Base-by-base conservation (phyloP, 2,113 vertebrate genomes). In the Ammodytes marinus region DNA sequence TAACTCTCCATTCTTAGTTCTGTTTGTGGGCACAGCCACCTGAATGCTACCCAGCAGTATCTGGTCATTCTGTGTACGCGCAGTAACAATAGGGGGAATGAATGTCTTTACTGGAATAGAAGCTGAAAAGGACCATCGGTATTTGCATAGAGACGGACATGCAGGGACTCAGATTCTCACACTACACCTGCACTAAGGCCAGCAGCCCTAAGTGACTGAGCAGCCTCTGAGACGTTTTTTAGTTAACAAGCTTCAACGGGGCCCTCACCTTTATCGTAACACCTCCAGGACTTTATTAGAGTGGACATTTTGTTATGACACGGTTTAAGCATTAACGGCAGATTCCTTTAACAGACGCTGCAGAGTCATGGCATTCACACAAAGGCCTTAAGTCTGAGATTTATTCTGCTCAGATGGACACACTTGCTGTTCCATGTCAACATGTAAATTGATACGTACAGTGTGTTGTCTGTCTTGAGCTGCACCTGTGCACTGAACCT, bases 201-300 rank as follows among this genome's bases (percentile, higher is more conserved):
- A 65, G 53, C 72, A 65, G 53, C 54, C 15, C 15, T 81, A 87
- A 87, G 90, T 87, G 74, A 79, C 83, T 73, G 39, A 88, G 77
- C 86, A 88, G 90, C 80, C 77, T 19, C 47, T 27, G 82, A 45
- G 58, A 86, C 84, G 27, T 27, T 27, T 78, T 78, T 60, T 6
- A 57, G 47, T 82, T 88, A 87, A 88, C 77, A 82, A 82, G 80
- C 67, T 54, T 82, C 69, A 42, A 58, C 37, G 2, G 75, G 27
- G 61, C 73, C 85, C 71, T 84, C 70, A 35, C 60, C 75, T 86
- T 27, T 70, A 87, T 80, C 55, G 47, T 46, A 66, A 89, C 80
- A 81, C 87, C 85, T 80, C 77, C 40, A 64, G 8, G 27, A 65
- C 85, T 86, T 88, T 85, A 85, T 84, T 85, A 61, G 69, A 89